Percentiles rank a stretch among this genome's conserved stretches.
These are phyloP conservation scores for Huso huso DNA, from an alignment of 2,797 vertebrate species.

Conservation along the genomic window DNA sequence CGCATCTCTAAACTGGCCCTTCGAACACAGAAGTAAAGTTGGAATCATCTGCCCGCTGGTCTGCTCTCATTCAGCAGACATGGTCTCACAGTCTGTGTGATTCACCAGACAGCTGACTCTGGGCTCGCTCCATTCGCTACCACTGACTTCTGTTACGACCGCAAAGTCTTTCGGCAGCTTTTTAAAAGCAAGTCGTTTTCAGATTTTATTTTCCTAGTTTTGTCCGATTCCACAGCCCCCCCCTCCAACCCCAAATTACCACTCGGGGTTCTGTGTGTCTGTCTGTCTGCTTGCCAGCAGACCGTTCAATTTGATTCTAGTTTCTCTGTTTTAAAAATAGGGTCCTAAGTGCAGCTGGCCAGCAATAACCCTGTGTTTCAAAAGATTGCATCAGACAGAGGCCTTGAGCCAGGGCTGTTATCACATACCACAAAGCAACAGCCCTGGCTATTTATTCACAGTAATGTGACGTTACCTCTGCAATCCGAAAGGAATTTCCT, in stretches of 20 bases:
- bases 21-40: too few relatives aligned
- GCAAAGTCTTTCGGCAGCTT: too few relatives aligned
- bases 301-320: neutral
- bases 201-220: neutral
- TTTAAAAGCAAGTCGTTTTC: neutral
- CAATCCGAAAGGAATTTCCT: neutral
- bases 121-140: too few relatives aligned
- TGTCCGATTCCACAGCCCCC: neutral
- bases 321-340: constrained; percentile 1
- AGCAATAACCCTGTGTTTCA: neutral
- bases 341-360: neutral
- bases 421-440: neutral
- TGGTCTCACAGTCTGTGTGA: neutral
- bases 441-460: neutral
- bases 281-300: neutral
- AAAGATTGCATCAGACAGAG: constrained; percentile 1
- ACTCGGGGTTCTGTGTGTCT: neutral
- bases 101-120: neutral
- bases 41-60: too few relatives aligned
- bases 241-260: too few relatives aligned
- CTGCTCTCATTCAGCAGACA: too few relatives aligned
- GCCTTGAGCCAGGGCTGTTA: neutral
- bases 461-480: neutral
- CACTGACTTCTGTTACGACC: too few relatives aligned
- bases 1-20: too few relatives aligned